Percentiles rank a stretch among this genome's conserved stretches.
phyloP scores from a whole-genome alignment of 2,888 invertebrate species.

The Melipona beecheii region DNA sequence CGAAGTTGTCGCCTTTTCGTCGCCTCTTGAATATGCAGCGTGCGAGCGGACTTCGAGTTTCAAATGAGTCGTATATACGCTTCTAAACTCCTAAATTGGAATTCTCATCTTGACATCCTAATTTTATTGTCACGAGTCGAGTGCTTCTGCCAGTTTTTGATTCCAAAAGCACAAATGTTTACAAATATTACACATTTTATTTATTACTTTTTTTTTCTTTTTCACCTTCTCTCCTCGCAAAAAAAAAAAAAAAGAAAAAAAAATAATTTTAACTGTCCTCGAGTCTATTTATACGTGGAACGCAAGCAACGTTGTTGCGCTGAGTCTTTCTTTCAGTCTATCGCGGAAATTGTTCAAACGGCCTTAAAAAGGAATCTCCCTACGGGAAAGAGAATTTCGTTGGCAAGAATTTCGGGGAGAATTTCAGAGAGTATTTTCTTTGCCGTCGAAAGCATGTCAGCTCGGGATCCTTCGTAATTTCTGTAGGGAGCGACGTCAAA shows the following conservation, averaged over 20 bases:
- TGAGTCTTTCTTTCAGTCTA: slow-evolving; percentile 7
- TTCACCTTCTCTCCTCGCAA: not conserved
- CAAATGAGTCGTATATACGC: slow-evolving; percentile 8
- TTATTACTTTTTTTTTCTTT: too few relatives aligned
- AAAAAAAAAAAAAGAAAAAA: not conserved
- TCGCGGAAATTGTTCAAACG: not conserved
- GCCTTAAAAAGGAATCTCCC: not conserved
- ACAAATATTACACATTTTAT: too few relatives aligned
- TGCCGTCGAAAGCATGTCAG: not conserved
- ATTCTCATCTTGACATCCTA: not conserved
- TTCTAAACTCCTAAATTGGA: not conserved
- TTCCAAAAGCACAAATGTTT: not conserved
- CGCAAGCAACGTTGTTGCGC: not conserved
- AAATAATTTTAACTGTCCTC: too few relatives aligned
- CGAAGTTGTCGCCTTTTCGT: slow-evolving; percentile 48
- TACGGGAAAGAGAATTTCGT: not conserved
- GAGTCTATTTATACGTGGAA: not conserved
- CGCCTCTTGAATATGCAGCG: slow-evolving; percentile 56
- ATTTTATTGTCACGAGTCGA: not conserved
- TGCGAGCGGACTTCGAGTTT: slow-evolving; percentile 9
- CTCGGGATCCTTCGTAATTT: slow-evolving; percentile 21
- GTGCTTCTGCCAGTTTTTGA: not conserved
- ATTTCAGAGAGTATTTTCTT: slow-evolving; percentile 39
- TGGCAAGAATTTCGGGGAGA: slow-evolving; percentile 28
- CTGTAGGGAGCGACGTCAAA: slow-evolving; percentile 11